These are phyloP conservation scores for Geopemphigus sp. DNA, from an alignment of 1,140 invertebrate species.

Conservation along the genomic window DNA sequence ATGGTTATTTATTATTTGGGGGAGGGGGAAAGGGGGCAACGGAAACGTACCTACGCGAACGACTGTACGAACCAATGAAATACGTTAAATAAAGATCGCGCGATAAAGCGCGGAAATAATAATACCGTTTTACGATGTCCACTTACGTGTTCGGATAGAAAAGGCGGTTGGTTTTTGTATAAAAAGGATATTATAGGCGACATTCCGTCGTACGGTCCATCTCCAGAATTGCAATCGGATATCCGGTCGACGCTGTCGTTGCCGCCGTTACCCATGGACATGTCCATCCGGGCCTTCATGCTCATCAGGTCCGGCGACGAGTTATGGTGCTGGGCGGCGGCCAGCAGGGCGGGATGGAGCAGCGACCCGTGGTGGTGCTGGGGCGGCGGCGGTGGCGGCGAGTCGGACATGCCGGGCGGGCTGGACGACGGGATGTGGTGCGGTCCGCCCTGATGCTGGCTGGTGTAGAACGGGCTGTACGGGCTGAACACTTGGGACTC, in stretches of 20 bases:
- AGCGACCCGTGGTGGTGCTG: constrained; percentile 56
- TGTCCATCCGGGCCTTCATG: constrained; percentile 58
- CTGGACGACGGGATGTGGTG: constrained; percentile 53
- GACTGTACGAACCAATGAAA: not conserved
- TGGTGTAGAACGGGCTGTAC: constrained; percentile 80
- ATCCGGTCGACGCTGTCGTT: constrained; percentile 74
- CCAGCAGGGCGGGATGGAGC: constrained; percentile 71
- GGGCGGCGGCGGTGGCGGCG: constrained; percentile 54
- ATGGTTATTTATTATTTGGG: too few relatives aligned
- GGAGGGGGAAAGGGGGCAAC: too few relatives aligned
- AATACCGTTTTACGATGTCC: too few relatives aligned
- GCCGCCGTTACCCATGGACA: constrained; percentile 50
- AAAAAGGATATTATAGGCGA: constrained; percentile 94
- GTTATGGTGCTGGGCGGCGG: constrained; percentile 68
- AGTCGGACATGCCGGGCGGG: constrained; percentile 53
- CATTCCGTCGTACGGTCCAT: constrained; percentile 84
- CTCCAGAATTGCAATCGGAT: constrained; percentile 83
- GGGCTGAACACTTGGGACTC: constrained; percentile 91
- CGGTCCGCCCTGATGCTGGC: constrained; percentile 57
- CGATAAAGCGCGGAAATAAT: too few relatives aligned
- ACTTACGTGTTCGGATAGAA: too few relatives aligned
- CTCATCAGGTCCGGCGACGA: constrained; percentile 71
- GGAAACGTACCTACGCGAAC: too few relatives aligned
- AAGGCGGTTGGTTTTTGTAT: constrained; percentile 54
- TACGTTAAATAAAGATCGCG: not conserved